Evolutionary conservation across 1,140 invertebrate species (phyloP), one percentile per base, ranked within the genome.

Genomic region (Lithobius niger): DNA sequence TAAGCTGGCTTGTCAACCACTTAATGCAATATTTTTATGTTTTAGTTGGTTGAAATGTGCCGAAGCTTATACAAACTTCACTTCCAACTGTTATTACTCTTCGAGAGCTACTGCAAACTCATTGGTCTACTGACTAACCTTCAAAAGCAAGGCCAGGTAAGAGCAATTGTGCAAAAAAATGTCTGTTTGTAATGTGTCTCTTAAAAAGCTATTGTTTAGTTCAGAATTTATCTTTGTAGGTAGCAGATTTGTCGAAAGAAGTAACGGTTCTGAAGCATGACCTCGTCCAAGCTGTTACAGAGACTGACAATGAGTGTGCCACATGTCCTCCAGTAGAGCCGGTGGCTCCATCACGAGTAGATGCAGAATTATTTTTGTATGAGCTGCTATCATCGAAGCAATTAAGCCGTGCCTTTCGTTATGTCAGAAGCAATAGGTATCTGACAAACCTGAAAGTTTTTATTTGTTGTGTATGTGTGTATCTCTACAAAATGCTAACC

Each of bases 81-180:
- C 66, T 95, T 97, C 65, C 94, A 97, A 67, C 73, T 97, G 15
- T 71, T 96, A 10, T 69, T 96, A 22, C 72, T 98, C 1, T 80
- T 94, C 47, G 92, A 97, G 71, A 86, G 87, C 18, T 90, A 88
- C 61, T 84, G 87, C 64, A 96, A 96, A 72, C 84, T 97, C 77
- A 75, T 92, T 51, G 69, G 73, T 0, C 73, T 79, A 0, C 69
- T 86, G n/a, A 72, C 74, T 16, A 68, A 68, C 15, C 75, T 76
- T 4, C 71, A 78, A 16, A 57, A 63, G 40, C 60, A 63, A n/a
- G 58, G 62, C 57, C 64, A 67, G 60, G 51, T 57, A 10, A 45
- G 36, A 22, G 54, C 18, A 42, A 51, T 44, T 52, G 25, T 15
- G 0, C 52, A 60, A 52, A 56, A n/a, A 51, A 1, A 3, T 28